Base-by-base conservation (phyloP, 2,797 vertebrate species). In the Sebastes matsubarae region DNA sequence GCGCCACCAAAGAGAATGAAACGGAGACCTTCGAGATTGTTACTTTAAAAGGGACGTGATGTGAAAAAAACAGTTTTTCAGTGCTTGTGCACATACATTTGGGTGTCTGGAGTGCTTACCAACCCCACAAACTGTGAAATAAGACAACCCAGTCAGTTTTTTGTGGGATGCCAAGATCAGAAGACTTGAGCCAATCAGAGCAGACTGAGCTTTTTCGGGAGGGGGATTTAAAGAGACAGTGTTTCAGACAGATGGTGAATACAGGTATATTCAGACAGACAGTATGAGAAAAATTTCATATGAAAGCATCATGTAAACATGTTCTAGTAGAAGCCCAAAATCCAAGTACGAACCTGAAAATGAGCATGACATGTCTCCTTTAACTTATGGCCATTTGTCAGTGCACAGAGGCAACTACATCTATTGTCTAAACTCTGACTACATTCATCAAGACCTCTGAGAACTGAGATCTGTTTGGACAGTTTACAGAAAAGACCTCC, bases 401-500 rank as follows among this genome's bases (percentile, higher is more conserved):
- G 38, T 30, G 20, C 3, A 4, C 20, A 81, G 63, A 29, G 34
- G 16, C 38, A 59, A 61, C 52, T 72, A 65, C 22, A 61, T 54
- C 70, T 12, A 10, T 38, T 85, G 77, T 82, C 38, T 68, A 74
- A 75, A 59, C 64, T 84, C 66, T 25, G 22, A 38, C 64, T 55
- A 66, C 34, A 57, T 83, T 80, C 68, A 80, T 81, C 61, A 72
- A 77, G 8, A 38, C 54, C 66, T 75, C 74, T 79, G 69, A 88
- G 68, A 89, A 80, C 58, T 54, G 73, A 69, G 12, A 80, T 32
- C 83, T 81, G 52, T 59, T 60, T 64, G 72, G 80, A 79, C 85
- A 52, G 82, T 90, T 91, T 88, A 87, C 73, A 81, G 68, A 86
- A 87, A 89, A 80, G 66, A 87, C 77, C 71, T 80, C 73, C 68